Evolutionary conservation across 30 jellyfish, hydroid and myxozoan species (phyloP).

Genomic region (Pelagia noctiluca): DNA sequence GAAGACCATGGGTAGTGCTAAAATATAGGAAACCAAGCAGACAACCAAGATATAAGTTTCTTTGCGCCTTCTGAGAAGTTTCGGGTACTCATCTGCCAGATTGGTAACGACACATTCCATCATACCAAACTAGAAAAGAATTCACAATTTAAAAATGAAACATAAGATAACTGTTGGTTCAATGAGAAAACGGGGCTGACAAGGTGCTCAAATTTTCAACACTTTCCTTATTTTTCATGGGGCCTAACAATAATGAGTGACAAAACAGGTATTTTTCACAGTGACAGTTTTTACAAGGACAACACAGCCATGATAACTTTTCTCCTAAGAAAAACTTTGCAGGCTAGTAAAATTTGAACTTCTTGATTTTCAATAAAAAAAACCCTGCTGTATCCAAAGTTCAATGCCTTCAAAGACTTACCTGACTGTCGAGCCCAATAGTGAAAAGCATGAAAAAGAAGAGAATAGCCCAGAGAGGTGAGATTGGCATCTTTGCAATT

Average conservation of each 20-base stretch:
- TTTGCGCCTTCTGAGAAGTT: slow-evolving; percentile 63
- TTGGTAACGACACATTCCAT: slow-evolving; percentile 96
- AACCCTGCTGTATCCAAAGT: too few species aligned
- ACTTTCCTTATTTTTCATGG: too few species aligned
- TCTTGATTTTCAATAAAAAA: too few species aligned
- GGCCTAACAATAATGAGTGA: too few species aligned
- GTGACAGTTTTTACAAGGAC: too few species aligned
- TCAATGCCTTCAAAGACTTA: neutral
- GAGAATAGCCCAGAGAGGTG: slow-evolving; percentile 83
- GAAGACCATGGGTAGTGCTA: slow-evolving; percentile 80
- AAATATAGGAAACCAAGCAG: slow-evolving; percentile 65
- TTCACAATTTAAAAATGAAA: neutral
- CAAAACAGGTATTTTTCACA: too few species aligned
- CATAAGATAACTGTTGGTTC: neutral
- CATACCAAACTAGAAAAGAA: slow-evolving; percentile 87
- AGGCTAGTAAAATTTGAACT: too few species aligned
- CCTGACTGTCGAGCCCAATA: slow-evolving; percentile 95
- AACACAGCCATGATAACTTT: too few species aligned
- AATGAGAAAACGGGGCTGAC: neutral
- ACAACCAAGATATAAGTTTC: slow-evolving; percentile 64
- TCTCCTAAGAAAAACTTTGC: too few species aligned
- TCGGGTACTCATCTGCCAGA: slow-evolving; percentile 88
- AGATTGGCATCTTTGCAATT: slow-evolving; percentile 82
- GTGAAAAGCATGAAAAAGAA: slow-evolving; percentile 93
- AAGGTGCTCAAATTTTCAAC: neutral